phyloP scores from a whole-genome alignment of 2,888 invertebrate genomes.

The Diplolepis rosae region DNA sequence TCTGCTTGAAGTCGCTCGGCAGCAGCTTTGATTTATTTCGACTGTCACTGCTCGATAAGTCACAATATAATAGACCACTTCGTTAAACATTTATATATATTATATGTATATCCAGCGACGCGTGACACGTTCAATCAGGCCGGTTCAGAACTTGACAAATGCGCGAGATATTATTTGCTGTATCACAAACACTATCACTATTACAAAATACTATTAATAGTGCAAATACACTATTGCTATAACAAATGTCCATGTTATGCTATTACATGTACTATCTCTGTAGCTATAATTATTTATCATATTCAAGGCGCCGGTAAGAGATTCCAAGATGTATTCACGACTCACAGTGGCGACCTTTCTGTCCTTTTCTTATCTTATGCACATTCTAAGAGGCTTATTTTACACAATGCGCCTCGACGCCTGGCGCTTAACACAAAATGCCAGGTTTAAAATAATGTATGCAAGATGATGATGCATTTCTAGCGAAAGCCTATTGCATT shows the following conservation, averaged over 20 bases:
- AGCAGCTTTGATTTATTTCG: slow-evolving; percentile 57
- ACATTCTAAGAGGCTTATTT: too few species aligned
- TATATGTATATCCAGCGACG: slow-evolving; percentile 39
- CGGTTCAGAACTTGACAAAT: slow-evolving; percentile 33
- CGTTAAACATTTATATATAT: slow-evolving; percentile 40
- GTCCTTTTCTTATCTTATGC: neutral
- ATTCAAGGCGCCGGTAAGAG: neutral
- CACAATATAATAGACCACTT: slow-evolving; percentile 57
- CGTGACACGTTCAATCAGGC: slow-evolving; percentile 59
- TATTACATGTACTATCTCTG: neutral
- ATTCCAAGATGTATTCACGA: neutral
- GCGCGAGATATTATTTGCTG: neutral
- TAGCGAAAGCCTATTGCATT: too few species aligned
- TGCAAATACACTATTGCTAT: neutral
- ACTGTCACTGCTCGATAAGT: slow-evolving; percentile 61
- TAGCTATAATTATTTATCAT: slow-evolving; percentile 10
- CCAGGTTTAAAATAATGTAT: too few species aligned
- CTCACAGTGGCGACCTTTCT: neutral
- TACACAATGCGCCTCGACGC: too few species aligned
- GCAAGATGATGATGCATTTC: too few species aligned
- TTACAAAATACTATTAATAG: neutral
- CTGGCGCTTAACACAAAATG: too few species aligned
- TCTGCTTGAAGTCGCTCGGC: slow-evolving; percentile 40
- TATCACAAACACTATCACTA: neutral
- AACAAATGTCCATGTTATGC: slow-evolving; percentile 15